Conservation (phyloP, 2,113 vertebrate species). For the Chascanopsetta lugubris region DNA sequence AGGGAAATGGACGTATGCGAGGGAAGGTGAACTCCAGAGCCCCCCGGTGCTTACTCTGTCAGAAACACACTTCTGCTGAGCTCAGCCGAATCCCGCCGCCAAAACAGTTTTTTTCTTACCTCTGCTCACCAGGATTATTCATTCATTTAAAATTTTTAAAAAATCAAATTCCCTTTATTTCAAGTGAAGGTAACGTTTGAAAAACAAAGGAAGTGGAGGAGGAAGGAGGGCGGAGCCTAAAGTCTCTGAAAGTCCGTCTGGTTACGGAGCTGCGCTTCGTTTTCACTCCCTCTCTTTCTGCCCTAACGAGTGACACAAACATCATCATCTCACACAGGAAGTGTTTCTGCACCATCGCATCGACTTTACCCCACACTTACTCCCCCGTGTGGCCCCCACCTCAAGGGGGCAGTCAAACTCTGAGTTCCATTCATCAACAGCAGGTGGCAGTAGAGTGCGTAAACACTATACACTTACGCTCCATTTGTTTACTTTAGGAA, state of each 20-base stretch:
- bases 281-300: constrained; percentile 52
- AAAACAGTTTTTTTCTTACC: constrained; percentile 49
- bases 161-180: constrained; percentile 6
- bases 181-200: constrained; percentile 38
- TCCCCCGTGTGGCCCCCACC: background rate
- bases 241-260: constrained; percentile 63
- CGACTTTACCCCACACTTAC: background rate
- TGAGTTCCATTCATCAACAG: constrained; percentile 29
- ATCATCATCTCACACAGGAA: background rate
- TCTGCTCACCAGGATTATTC: constrained; percentile 26
- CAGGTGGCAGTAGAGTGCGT: too few species aligned
- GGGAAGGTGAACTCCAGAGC: background rate
- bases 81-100: constrained; percentile 58
- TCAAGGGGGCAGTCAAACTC: background rate
- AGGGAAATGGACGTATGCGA: constrained; percentile 27
- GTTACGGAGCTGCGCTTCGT: constrained; percentile 39
- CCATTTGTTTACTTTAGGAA: too few species aligned
- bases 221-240: constrained; percentile 42
- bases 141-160: too few species aligned
- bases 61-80: constrained; percentile 73
- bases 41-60: constrained; percentile 24
- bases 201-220: constrained; percentile 53
- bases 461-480: too few species aligned
- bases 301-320: constrained; percentile 56
- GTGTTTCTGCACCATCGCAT: background rate